Evolutionary conservation across 35 echinoderm and acorn worm genomes (phyloP), one percentile per base, ranked within the genome.

Genomic region (Ophiothrix spiculata): DNA sequence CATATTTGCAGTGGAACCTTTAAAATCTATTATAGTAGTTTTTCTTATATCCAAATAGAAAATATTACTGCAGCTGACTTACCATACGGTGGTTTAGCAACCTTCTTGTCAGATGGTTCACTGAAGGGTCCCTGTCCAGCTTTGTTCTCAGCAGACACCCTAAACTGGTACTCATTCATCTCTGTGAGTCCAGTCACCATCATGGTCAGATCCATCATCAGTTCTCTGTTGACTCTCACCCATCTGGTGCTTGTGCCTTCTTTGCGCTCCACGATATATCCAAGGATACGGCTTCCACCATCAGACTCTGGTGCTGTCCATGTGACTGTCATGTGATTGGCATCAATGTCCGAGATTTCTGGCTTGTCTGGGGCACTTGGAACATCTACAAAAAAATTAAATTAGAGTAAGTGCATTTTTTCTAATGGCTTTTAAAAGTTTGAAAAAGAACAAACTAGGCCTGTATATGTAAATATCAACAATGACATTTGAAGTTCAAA

Each of bases 201-300:
- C 64, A 89, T 87, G 33, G 81, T 91, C 25, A 89, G 88, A 13
- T 89, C 91, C 38, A 56, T 45, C 25, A 92, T 38, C 23, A 91
- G 83, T 15, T 41, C 75, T 6, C 80, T 74, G 85, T 93, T 97
- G 38, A 93, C 81, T 39, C 80, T 77, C n/a, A 73, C 79, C 94
- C 94, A 97, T 46, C 93, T 64, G 34, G 89, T 88, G 28, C 84
- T 77, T 80, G 91, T 91, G 31, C 86, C 69, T 32, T 95, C 93
- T 80, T 89, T 87, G 77, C 91, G 94, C 79, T 99, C 96, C 33
- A 99, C 81, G 37, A 94, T 85, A 75, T 99, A 99, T 13, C 92
- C 89, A 32, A 79, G 79, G 64, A 99, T 90, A 54, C 91, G 81
- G 77, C 63, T 77, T 31, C 96, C 96, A 56, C 96, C 96, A 80